Evolutionary conservation across 1,140 invertebrate species (phyloP).

Genomic region (Araneus ventricosus): DNA sequence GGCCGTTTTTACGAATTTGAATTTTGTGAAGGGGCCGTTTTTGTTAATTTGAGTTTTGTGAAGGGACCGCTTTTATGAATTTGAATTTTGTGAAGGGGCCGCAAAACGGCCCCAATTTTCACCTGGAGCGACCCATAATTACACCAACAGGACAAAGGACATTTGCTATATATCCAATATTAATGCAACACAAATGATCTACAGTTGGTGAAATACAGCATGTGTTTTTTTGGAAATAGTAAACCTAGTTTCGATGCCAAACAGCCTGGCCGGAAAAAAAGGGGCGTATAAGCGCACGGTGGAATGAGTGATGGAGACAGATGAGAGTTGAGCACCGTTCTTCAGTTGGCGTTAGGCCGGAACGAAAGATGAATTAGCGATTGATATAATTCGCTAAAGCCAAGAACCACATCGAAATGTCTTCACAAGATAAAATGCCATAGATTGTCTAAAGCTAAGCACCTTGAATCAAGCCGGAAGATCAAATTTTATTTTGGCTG

Average conservation of each 20-base stretch:
- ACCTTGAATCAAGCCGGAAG: neutral
- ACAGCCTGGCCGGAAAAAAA: neutral
- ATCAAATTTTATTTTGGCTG: too few species aligned
- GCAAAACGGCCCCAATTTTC: too few species aligned
- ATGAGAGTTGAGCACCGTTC: neutral
- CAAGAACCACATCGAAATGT: conserved; percentile 10
- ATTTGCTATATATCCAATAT: too few species aligned
- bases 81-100: too few species aligned
- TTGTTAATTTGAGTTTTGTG: too few species aligned
- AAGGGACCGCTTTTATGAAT: too few species aligned
- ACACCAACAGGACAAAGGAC: too few species aligned
- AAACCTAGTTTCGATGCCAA: neutral
- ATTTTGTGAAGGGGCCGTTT: too few species aligned
- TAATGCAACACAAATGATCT: too few species aligned
- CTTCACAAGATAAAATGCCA: neutral
- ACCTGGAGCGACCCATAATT: too few species aligned
- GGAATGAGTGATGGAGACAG: conserved; percentile 45
- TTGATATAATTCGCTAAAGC: neutral
- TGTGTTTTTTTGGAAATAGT: neutral
- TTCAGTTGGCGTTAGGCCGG: neutral
- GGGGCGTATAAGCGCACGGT: neutral
- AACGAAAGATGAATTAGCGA: neutral
- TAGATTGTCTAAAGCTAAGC: neutral
- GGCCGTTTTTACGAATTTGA: too few species aligned
- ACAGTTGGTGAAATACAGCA: too few species aligned